Base-by-base conservation (phyloP, 30 jellyfish, hydroid and myxozoan species). In the Nemopilema nomurai region DNA sequence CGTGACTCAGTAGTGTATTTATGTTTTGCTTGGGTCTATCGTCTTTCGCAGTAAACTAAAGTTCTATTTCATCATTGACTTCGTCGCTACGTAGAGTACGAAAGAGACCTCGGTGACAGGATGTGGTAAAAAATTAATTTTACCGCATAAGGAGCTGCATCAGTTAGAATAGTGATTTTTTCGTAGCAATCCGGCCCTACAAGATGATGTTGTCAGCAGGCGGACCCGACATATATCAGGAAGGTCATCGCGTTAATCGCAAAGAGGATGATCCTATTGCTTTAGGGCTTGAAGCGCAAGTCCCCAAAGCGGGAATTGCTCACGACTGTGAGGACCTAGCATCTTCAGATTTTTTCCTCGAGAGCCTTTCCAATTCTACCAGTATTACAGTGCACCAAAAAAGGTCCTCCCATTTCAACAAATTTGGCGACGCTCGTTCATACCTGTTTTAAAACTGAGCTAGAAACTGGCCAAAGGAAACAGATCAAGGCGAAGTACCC, bases 181-280 rank as follows among this genome's bases (percentile, higher is more conserved):
- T 13, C 9, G 13, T 13, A 41, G 13, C 57, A 41, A 41, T 41
- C 57, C 57, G n/a, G 57, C 57, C 57, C 13, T 41, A 3, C 57
- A 41, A 6, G 87, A 62, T 63, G 87, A 77, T 77, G 87, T 57
- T 49, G 33, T 75, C 52, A 75, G 85, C 49, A 32, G 85, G 85
- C 73, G 73, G 49, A 26, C 29, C 29, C 21, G 85, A 75, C 23
- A 75, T 75, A 17, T 30, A 67, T 24, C 77, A 41, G 21, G 41
- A 67, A 22, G 77, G 23, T 67, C 77, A 67, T 67, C 77, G 77
- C 77, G 77, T 30, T 67, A 67, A 67, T 67, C 77, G 77, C 77
- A 67, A 67, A 67, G 51, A 67, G 33, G 77, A 67, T 67, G 77
- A 67, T 67, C 77, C 16, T 33, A 41, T 41, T 41, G 13, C 6